Base-by-base conservation (phyloP, 2,888 invertebrate species). In the Drosophila setosimentum region DNA sequence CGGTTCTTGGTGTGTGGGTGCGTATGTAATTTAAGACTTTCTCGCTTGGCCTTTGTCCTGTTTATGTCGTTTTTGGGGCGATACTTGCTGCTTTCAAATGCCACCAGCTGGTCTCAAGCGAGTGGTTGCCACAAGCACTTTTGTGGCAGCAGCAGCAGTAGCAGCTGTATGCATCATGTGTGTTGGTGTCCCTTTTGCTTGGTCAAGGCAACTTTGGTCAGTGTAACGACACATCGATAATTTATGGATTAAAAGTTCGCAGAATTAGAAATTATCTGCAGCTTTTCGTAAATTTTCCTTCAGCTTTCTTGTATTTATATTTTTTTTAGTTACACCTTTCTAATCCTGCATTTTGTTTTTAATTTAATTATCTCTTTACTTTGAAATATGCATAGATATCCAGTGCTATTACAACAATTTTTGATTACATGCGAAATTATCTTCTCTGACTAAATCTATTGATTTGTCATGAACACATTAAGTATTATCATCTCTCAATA, bases 1-100 rank as follows among this genome's bases (percentile, higher is more conserved):
- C 40, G 51, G 69, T 73, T 70, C 80, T 85, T 81, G 87, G 84
- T 86, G 79, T 82, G 88, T 85, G 83, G 87, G 87, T 86, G 85
- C 76, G 77, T 83, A 64, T 86, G 85, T 89, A 89, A 85, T 83
- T 86, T 83, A 87, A 87, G 85, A 88, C 89, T 83, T 88, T 85
- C 89, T 89, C 88, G 75, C 77, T 73, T 82, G 57, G 60, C 66
- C 73, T 64, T 62, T 59, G 61, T 64, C 49, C 67, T 48, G 55
- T 63, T 78, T 65, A 66, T 67, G 72, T 70, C 68, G 82, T 51
- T 71, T 73, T 80, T 66, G 74, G 63, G 63, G 53, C 73, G 62
- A 62, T 63, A 60, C 59, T 59, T 42, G 70, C 63, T 61, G 64
- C 70, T 73, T 70, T 67, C 61, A 73, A 53, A 60, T 76, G 71